Evolutionary conservation across 2,113 vertebrate species (phyloP).

Genomic region (Shinisaurus crocodilurus): DNA sequence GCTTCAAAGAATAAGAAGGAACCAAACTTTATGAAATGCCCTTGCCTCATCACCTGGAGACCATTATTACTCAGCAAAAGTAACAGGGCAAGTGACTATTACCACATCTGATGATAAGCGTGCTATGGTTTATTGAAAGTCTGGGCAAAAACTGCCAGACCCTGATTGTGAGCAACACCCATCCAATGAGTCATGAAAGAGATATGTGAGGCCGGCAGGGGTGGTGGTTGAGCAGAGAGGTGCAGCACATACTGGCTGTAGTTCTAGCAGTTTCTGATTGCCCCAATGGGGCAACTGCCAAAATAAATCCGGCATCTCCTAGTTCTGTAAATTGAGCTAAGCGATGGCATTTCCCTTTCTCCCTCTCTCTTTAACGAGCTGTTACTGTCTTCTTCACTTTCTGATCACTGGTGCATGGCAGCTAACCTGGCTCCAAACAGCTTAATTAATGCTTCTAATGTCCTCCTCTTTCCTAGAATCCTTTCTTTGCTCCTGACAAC

Average conservation of each 20-base stretch:
- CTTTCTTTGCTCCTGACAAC: slow-evolving; percentile 14
- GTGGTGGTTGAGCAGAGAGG: too few species aligned
- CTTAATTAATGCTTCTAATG: slow-evolving; percentile 14
- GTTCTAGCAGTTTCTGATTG: background rate
- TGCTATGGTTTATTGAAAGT: background rate
- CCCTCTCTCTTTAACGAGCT: background rate
- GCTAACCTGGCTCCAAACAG: slow-evolving; percentile 24
- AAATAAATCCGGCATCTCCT: background rate
- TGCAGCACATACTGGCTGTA: background rate
- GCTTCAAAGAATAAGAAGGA: background rate
- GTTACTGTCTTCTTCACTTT: background rate
- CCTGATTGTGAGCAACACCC: background rate
- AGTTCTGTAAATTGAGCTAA: background rate
- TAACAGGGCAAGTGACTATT: background rate
- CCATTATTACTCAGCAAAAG: background rate
- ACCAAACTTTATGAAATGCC: too few species aligned
- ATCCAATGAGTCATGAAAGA: background rate
- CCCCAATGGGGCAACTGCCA: background rate
- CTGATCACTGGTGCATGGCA: background rate
- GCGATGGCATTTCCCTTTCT: too few species aligned
- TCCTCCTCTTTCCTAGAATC: slow-evolving; percentile 6
- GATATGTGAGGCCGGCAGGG: too few species aligned
- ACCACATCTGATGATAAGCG: background rate
- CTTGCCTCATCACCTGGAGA: too few species aligned
- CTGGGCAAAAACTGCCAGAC: too few species aligned